A percentile compares a stretch with the other conserved stretches of the same genome.
phyloP scores from a whole-genome alignment of 2,888 invertebrate species.

The Megaustenia siamemsis region DNA sequence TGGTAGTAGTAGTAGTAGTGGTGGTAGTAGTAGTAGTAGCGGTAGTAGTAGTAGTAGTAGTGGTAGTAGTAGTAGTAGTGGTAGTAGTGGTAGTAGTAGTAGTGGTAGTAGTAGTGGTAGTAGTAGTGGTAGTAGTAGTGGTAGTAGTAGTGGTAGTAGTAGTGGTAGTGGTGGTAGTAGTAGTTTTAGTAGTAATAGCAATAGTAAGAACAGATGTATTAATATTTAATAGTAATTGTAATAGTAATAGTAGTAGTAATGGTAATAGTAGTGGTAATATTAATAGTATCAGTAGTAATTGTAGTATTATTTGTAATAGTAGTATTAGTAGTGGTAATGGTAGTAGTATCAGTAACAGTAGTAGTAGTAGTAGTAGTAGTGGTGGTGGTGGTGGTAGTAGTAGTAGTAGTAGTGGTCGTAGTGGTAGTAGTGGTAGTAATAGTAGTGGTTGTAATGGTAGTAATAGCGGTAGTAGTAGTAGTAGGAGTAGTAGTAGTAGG shows the following conservation, averaged over 20 bases:
- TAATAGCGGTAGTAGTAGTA: too few relatives aligned
- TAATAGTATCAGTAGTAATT: too few relatives aligned
- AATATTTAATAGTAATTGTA: neutral
- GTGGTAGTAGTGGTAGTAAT: too few relatives aligned
- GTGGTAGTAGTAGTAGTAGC: neutral
- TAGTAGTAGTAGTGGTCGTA: too few relatives aligned
- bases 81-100: conserved; percentile 4
- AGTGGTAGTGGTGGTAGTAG: neutral
- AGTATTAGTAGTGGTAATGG: too few relatives aligned
- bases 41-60: neutral
- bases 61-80: neutral
- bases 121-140: conserved; percentile 9
- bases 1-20: neutral
- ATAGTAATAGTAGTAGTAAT: neutral
- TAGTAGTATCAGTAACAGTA: neutral
- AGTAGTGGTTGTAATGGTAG: too few relatives aligned
- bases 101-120: conserved; percentile 12
- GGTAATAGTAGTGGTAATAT: neutral
- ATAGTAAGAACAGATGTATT: too few relatives aligned
- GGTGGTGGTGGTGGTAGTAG: too few relatives aligned
- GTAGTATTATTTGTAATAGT: too few relatives aligned
- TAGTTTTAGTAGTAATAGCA: too few relatives aligned
- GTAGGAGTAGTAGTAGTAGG: too few relatives aligned
- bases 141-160: conserved; percentile 9
- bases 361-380: neutral